phyloP scores from a whole-genome alignment of 2,888 invertebrate genomes.

The Drosophila pegasa region DNA sequence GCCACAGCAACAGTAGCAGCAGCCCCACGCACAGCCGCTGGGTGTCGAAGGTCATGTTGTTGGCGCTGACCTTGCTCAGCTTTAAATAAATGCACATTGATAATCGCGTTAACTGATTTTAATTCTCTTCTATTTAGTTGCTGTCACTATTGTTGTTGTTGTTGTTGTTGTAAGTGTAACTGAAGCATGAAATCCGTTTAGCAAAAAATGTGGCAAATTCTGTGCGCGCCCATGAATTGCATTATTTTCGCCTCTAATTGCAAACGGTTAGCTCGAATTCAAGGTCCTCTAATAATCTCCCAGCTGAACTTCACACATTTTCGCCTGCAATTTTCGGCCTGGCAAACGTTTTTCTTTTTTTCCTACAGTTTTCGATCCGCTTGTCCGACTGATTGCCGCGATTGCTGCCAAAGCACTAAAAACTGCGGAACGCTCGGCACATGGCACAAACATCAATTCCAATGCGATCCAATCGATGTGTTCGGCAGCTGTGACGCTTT shows the following conservation, averaged over 20 bases:
- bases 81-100: slow-evolving; percentile 70
- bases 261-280: slow-evolving; percentile 33
- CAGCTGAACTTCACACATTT: slow-evolving; percentile 50
- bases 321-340: slow-evolving; percentile 16
- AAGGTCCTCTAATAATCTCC: slow-evolving; percentile 62
- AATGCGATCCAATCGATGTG: slow-evolving; percentile 46
- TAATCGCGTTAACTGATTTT: slow-evolving; percentile 47
- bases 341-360: background rate
- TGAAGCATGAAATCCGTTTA: slow-evolving; percentile 61
- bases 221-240: slow-evolving; percentile 65
- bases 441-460: slow-evolving; percentile 49
- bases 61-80: slow-evolving; percentile 55
- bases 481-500: slow-evolving; percentile 45
- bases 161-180: slow-evolving; percentile 31
- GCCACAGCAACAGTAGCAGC: slow-evolving; percentile 13
- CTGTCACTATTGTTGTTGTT: slow-evolving; percentile 4
- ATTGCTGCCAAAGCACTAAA: slow-evolving; percentile 66
- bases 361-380: background rate
- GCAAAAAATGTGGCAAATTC: slow-evolving; percentile 58
- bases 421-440: slow-evolving; percentile 15
- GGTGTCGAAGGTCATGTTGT: slow-evolving; percentile 37
- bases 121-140: slow-evolving; percentile 2
- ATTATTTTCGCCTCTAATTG: slow-evolving; percentile 52
- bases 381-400: slow-evolving; percentile 58
- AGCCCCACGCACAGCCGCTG: slow-evolving; percentile 5